Evolutionary conservation across 1,140 invertebrate genomes (phyloP).

Genomic region (Drosophila punjabiensis): DNA sequence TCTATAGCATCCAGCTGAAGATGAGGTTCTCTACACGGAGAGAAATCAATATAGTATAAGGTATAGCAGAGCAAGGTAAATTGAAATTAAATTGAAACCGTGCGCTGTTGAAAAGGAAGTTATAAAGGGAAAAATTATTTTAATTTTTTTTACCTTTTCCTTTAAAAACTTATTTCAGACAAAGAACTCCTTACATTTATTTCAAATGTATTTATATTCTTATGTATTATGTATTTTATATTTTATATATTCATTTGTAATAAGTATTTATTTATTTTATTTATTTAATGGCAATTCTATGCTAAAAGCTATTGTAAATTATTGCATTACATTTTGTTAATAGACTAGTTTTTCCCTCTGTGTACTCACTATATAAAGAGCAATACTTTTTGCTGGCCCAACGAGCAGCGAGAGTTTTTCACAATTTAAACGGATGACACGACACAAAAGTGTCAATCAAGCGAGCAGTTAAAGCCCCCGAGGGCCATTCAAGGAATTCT

Average conservation of each 20-base stretch:
- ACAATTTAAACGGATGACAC: slow-evolving; percentile 79
- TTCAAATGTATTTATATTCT: too few species aligned
- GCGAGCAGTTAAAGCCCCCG: slow-evolving; percentile 16
- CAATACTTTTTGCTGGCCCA: slow-evolving; percentile 45
- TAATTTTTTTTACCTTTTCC: too few species aligned
- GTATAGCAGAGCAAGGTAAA: too few species aligned
- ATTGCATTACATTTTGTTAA: too few species aligned
- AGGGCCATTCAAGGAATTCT: slow-evolving; percentile 38
- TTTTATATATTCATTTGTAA: too few species aligned
- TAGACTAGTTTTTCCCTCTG: too few species aligned
- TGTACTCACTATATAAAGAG: slow-evolving; percentile 24
- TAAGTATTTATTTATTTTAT: too few species aligned
- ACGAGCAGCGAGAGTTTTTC: slow-evolving; percentile 48
- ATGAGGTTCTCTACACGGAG: not conserved
- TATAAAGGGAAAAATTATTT: not conserved
- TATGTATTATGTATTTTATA: too few species aligned
- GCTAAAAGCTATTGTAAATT: too few species aligned
- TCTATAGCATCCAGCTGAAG: slow-evolving; percentile 24
- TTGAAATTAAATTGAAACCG: not conserved
- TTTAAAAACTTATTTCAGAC: too few species aligned
- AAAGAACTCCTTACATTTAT: too few species aligned
- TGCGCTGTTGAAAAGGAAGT: not conserved
- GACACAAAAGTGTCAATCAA: slow-evolving; percentile 76
- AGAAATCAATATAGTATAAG: not conserved
- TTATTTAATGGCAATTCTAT: too few species aligned